Evolutionary conservation across 2,113 vertebrate species (phyloP), one percentile per base, ranked within the genome.

Genomic region (Romanogobio albipinnatus): DNA sequence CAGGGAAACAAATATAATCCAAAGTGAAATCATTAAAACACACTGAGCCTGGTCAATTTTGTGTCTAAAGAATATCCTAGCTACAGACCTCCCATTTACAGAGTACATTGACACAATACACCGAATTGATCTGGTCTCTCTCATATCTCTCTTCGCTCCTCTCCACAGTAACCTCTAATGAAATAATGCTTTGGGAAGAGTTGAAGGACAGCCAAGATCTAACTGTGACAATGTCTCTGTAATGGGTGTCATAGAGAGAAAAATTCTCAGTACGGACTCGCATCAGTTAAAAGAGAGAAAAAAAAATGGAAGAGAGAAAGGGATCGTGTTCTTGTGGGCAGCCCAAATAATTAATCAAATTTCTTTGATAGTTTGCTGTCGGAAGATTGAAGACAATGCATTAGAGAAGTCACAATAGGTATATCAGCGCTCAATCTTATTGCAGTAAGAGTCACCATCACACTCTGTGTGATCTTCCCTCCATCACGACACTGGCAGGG

Each of bases 41-140:
- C 51, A 56, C 47, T 78, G 33, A 24, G 14, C 64, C n/a, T 80
- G 14, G 56, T 64, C 78, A 49, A 66, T 49, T 2, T 49, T 47
- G 39, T 22, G 24, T 64, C 78, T 66, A 49, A 64, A 80, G 43
- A 66, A 80, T 56, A 80, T 75, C 45, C 9, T 66, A 73, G 58
- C 43, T 66, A 76, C 77, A 83, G 62, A 47, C 84, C 62, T 85
- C 45, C 74, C 85, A 68, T 85, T 85, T 88, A 70, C 75, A 22
- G 51, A 73, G 73, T 10, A 9, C 58, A 24, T 33, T 49, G 75
- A 83, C 75, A 85, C 53, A 36, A 68, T 15, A 49, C 11, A 39
- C 81, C 5, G 8, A 59, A 88, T 88, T 80, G 87, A 88, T 88
- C 76, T 80, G 62, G 53, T 58, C 79, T 62, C 10, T 85, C 84